Evolutionary conservation across 2,797 vertebrate genomes (phyloP), one percentile per base, ranked within the genome.

Genomic region (Cryptoprocta ferox): DNA sequence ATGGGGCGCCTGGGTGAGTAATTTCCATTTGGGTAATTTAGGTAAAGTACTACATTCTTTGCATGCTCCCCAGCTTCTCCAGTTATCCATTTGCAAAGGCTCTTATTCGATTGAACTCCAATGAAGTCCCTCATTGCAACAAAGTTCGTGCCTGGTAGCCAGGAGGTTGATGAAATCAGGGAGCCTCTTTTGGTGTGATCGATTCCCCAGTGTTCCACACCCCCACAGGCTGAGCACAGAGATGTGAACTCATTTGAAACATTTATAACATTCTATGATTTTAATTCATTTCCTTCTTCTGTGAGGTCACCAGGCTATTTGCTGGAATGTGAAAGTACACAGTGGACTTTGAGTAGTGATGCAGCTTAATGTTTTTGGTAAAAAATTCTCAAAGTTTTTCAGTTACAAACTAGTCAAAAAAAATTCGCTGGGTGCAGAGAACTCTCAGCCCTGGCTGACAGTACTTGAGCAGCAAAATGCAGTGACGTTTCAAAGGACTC

Each of bases 341-440:
- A 39, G 61, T 71, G 71, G 50, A 68, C 95, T 98, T 93, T 95
- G 97, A 96, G 87, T 65, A 95, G 98, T 98, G 97, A 98, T 97
- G 84, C 97, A 92, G 98, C 97, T 98, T 97, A 97, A 93, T 87
- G 83, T 96, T 94, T 98, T 98, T 95, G 96, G 75, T 97, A 95
- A 93, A 83, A 94, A 97, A 96, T 96, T 97, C 92, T 97, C 85
- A 16, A 61, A 96, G 88, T 96, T 92, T 92, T 93, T 73, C 88
- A 92, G 30, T 90, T 81, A 97, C 0, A 0, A 68, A 53, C 37
- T 78, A 86, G 61, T 97, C 94, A 71, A 71, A 95, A 96, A 97
- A 93, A 76, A 93, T 96, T 96, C 53, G n/a, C 11, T 71, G 73
- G 37, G 75, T 37, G 9, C 50, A 61, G 66, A 93, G 65, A 61